These are phyloP conservation scores for Drosophila truncata DNA, from an alignment of 1,140 invertebrate species.

Conservation along the genomic window DNA sequence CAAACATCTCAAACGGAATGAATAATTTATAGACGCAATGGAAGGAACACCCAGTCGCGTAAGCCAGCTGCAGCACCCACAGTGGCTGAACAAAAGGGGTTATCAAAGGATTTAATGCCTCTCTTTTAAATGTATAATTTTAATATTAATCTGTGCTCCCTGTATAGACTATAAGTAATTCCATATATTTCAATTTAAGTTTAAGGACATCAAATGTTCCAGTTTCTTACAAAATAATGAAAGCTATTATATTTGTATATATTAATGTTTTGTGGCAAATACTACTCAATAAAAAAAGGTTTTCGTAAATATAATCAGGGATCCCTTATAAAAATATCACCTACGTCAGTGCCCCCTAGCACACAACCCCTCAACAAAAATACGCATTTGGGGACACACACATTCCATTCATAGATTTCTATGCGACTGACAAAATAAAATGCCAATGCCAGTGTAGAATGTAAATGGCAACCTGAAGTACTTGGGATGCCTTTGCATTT, in stretches of 20 bases:
- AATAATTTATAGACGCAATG: slow-evolving; percentile 78
- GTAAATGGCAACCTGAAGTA: slow-evolving; percentile 41
- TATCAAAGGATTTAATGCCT: background rate
- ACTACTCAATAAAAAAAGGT: background rate
- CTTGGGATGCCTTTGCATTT: slow-evolving; percentile 42
- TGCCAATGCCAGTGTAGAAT: slow-evolving; percentile 40
- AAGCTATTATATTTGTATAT: background rate
- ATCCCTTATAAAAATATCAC: background rate
- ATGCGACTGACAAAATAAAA: slow-evolving; percentile 47
- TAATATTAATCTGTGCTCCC: background rate
- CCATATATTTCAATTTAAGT: background rate
- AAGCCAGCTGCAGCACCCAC: slow-evolving; percentile 55
- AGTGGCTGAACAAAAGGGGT: background rate
- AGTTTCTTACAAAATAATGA: background rate
- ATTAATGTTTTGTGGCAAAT: background rate
- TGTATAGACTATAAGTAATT: background rate
- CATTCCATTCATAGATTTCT: slow-evolving; percentile 42
- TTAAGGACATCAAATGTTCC: too few relatives aligned
- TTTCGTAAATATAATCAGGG: background rate
- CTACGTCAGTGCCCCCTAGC: background rate
- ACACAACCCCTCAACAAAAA: background rate
- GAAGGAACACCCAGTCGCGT: slow-evolving; percentile 24
- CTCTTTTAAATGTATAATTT: background rate
- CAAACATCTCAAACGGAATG: slow-evolving; percentile 83
- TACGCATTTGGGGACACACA: slow-evolving; percentile 34